These are phyloP conservation scores for Dromococcyx pavoninus DNA, from an alignment of 2,797 vertebrate species.

Conservation along the genomic window DNA sequence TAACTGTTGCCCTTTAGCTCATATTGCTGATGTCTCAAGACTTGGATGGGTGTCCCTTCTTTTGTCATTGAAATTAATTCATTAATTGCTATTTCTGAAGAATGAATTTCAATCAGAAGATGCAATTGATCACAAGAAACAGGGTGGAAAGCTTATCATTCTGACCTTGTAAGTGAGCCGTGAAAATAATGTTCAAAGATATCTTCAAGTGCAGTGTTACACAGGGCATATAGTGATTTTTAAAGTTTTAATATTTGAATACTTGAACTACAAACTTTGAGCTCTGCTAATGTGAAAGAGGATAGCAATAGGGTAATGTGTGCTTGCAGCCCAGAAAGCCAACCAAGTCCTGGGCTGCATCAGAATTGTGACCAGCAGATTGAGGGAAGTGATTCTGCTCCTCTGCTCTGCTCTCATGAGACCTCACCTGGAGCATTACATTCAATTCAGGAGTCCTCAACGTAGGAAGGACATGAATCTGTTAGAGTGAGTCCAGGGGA, in stretches of 20 bases:
- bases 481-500: too few relatives aligned
- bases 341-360: too few relatives aligned
- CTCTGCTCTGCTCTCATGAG: too few relatives aligned
- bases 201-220: background rate
- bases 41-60: background rate
- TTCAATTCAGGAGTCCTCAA: too few relatives aligned
- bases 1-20: background rate
- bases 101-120: background rate
- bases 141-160: background rate
- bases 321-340: too few relatives aligned
- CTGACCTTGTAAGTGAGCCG: background rate
- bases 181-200: background rate
- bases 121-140: background rate
- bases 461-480: too few relatives aligned
- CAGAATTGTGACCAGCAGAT: too few relatives aligned
- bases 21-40: background rate
- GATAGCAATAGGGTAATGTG: background rate
- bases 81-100: constrained; percentile 3
- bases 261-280: background rate
- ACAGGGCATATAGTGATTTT: fast-evolving
- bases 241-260: background rate
- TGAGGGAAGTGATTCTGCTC: too few relatives aligned
- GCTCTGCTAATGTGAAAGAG: background rate
- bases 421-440: too few relatives aligned
- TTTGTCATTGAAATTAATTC: background rate